phyloP scores from a whole-genome alignment of 92 coral and sea anemone genomes.

The Paragorgia papillata region DNA sequence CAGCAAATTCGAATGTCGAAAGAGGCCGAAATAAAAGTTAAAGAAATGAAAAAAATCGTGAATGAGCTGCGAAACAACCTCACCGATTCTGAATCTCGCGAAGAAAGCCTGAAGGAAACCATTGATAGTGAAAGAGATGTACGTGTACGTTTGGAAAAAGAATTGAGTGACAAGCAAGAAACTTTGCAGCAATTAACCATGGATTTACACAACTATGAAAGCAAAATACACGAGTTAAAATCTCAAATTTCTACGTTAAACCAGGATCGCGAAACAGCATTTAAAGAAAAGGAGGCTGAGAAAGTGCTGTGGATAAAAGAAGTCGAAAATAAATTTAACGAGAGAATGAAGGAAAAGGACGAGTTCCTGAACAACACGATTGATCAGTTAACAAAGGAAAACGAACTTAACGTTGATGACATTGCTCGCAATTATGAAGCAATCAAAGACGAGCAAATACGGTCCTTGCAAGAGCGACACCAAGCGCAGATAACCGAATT shows the following conservation, averaged over 20 bases:
- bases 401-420: conserved; percentile 83
- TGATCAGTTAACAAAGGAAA: conserved; percentile 74
- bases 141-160: conserved; percentile 47
- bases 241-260: conserved; percentile 44
- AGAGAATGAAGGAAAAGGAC: conserved; percentile 72
- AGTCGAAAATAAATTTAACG: conserved; percentile 64
- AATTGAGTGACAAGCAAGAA: conserved; percentile 44
- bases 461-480: conserved; percentile 76
- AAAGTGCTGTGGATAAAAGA: conserved; percentile 56
- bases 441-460: conserved; percentile 76
- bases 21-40: conserved; percentile 38
- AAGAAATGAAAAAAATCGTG: conserved; percentile 49
- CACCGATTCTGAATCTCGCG: conserved; percentile 62
- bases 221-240: conserved; percentile 12
- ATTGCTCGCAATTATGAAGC: conserved; percentile 70
- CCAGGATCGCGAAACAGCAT: conserved; percentile 65
- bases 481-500: conserved; percentile 81
- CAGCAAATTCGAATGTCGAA: conserved; percentile 52
- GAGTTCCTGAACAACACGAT: conserved; percentile 66
- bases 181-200: conserved; percentile 17
- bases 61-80: conserved; percentile 48
- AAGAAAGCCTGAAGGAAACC: conserved; percentile 42
- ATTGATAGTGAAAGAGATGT: conserved; percentile 37
- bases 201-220: conserved; percentile 13
- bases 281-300: conserved; percentile 54